Percentiles rank a stretch among this genome's conserved stretches.
Evolutionary conservation across 2,797 vertebrate species (phyloP).

Genomic region (Rhabdomys pumilio): DNA sequence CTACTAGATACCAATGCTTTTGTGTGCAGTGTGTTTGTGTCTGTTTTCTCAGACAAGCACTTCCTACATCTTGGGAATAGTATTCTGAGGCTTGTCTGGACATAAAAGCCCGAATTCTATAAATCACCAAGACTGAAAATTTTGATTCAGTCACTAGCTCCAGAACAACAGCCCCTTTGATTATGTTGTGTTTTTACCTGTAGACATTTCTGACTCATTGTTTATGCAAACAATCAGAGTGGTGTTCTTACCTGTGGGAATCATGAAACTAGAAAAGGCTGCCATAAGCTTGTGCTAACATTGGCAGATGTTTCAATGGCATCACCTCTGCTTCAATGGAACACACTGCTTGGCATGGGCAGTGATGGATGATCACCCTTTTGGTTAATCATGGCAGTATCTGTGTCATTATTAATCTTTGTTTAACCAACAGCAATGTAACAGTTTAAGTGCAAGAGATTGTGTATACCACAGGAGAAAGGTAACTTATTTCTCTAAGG

Average conservation of each 20-base stretch:
- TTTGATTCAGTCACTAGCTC: conserved; percentile 41
- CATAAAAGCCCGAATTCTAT: conserved; percentile 22
- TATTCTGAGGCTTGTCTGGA: conserved; percentile 36
- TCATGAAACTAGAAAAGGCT: conserved; percentile 4
- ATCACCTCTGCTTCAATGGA: conserved; percentile 17
- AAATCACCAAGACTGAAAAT: conserved; percentile 55
- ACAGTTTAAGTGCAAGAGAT: background rate
- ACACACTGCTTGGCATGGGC: background rate
- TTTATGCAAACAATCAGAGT: conserved; percentile 64
- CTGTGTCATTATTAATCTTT: background rate
- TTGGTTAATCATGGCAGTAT: background rate
- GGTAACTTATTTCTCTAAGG: background rate
- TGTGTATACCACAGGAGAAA: background rate
- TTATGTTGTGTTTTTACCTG: conserved; percentile 41
- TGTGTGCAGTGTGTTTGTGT: background rate
- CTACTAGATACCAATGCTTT: background rate
- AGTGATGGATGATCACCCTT: background rate
- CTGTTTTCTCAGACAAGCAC: background rate
- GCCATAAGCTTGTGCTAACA: conserved; percentile 6
- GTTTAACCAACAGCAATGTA: background rate
- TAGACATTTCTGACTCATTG: conserved; percentile 63
- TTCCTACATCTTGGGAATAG: background rate
- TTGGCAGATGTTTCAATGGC: conserved; percentile 48
- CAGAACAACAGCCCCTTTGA: conserved; percentile 64
- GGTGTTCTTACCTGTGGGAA: conserved; percentile 56